Conservation (phyloP, 2,797 vertebrate genomes). For the Anguilla obscura region DNA sequence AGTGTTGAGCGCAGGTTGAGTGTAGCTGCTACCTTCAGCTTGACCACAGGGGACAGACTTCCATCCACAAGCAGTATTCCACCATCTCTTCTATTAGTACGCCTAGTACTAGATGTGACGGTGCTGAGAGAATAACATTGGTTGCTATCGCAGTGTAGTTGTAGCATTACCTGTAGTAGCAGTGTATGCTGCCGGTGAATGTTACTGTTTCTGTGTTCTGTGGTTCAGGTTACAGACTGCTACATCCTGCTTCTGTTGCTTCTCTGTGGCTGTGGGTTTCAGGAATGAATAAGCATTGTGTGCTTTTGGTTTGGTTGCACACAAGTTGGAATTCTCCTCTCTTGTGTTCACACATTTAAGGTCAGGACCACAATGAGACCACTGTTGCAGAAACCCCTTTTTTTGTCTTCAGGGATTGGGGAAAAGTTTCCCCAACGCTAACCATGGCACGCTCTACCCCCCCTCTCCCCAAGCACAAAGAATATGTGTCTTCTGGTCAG, state of each 20-base stretch:
- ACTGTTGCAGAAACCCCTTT: slow-evolving; percentile 15
- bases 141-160: too few species aligned
- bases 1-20: not conserved
- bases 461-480: slow-evolving; percentile 28
- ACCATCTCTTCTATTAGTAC: not conserved
- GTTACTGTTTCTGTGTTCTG: not conserved
- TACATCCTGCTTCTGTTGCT: not conserved
- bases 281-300: slow-evolving; percentile 16
- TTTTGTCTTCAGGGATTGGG: not conserved
- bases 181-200: not conserved
- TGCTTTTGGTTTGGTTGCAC: slow-evolving; percentile 9
- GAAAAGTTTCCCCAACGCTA: not conserved
- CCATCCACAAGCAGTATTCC: not conserved
- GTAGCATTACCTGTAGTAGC: not conserved
- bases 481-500: slow-evolving; percentile 55
- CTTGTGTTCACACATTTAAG: slow-evolving; percentile 10
- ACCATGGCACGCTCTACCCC: not conserved
- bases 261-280: not conserved
- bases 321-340: slow-evolving; percentile 20
- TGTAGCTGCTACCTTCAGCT: not conserved
- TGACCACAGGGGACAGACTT: not conserved
- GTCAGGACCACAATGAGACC: not conserved
- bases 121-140: not conserved
- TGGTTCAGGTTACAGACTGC: not conserved
- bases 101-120: not conserved